These are phyloP conservation scores for Trichonephila clavata DNA, from an alignment of 1,140 invertebrate genomes.

Conservation along the genomic window DNA sequence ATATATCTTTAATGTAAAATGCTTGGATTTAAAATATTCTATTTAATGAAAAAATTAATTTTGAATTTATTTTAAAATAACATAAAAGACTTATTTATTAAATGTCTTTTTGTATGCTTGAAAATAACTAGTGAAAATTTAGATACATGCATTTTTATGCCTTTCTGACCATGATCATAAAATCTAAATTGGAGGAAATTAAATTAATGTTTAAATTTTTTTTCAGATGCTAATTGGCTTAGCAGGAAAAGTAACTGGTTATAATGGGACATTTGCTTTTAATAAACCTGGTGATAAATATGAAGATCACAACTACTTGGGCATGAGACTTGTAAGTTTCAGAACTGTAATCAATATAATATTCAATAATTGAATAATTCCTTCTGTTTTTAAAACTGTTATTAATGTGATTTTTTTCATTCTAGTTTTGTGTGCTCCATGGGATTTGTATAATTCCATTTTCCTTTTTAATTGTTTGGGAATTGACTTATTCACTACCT, in stretches of 20 bases:
- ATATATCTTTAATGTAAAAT: too few species aligned
- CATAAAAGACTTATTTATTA: too few species aligned
- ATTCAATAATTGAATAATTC: background rate
- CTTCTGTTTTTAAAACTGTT: conserved; percentile 7
- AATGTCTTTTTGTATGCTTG: too few species aligned
- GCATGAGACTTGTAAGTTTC: conserved; percentile 94
- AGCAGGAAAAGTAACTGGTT: conserved; percentile 95
- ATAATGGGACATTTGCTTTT: conserved; percentile 97
- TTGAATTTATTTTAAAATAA: too few species aligned
- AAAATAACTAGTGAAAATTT: too few species aligned
- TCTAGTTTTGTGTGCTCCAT: conserved; percentile 94
- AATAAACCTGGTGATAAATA: conserved; percentile 98
- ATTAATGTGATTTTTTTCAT: conserved; percentile 78
- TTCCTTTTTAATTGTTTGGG: conserved; percentile 92
- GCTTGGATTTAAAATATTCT: too few species aligned
- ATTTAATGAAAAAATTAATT: too few species aligned
- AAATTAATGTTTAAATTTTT: conserved; percentile 45
- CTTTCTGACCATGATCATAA: too few species aligned
- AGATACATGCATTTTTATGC: too few species aligned
- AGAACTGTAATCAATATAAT: background rate
- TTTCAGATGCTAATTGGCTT: conserved; percentile 95
- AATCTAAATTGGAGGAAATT: too few species aligned
- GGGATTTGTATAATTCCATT: conserved; percentile 94
- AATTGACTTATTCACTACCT: conserved; percentile 90
- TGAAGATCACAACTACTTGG: conserved; percentile 91